Base-by-base conservation (phyloP, 2,113 vertebrate species). In the Tringa solitaria region DNA sequence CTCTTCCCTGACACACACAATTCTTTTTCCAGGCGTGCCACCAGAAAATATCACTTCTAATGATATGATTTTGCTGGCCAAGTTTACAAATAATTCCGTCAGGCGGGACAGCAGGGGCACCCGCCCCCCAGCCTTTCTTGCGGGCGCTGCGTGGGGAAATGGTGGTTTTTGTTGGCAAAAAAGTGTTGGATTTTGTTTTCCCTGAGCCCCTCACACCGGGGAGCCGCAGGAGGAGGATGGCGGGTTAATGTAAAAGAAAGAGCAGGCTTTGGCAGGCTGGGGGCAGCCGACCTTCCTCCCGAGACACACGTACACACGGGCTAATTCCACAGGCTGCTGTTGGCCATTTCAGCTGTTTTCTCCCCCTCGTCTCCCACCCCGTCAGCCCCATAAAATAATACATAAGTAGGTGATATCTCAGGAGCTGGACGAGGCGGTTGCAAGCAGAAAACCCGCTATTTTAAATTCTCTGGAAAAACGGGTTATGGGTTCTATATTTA, bases 401-500 rank as follows among this genome's bases (percentile, higher is more conserved):
- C 69, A 28, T 65, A 95, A 98, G 64, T 94, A 94, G 93, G 93
- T 67, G 81, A 97, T 97, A 92, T 90, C 92, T 97, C 96, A 85
- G 83, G 82, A 98, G 89, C 79, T 95, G 95, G 88, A 96, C 3
- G 16, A 73, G 85, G 91, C 1, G 28, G 96, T 73, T 50, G 89
- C 6, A 18, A 94, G 84, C n/a, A 68, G 76, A 74, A 87, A 97
- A 33, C 14, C 65, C 50, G 12, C 95, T 96, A 35, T 95, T 97
- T 97, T 89, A 95, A 95, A 96, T 96, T 91, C 97, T 37, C 86
- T 92, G 96, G 96, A 97, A 98, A 98, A 97, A 94, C 35, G n/a
- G 91, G 90, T 94, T 95, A 97, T 93, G 78, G 93, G 87, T 93
- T 84, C 96, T 98, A 92, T 96, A 97, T 97, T 97, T 98, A 97